phyloP scores from a whole-genome alignment of 2,113 vertebrate genomes.

The Coryphaenoides rupestris region DNA sequence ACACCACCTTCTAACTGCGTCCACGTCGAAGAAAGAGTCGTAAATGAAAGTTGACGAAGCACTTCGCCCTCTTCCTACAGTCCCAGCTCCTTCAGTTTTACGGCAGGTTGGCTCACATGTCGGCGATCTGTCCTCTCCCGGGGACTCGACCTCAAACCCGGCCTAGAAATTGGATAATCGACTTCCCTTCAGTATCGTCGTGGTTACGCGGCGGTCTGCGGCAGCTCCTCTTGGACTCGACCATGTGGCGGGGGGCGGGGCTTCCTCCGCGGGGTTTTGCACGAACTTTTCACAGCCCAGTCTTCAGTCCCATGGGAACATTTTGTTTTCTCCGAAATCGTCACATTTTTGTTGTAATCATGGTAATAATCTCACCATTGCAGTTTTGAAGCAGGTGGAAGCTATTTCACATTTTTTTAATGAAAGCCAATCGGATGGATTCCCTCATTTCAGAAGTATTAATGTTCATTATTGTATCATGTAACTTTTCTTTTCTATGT shows the following conservation, averaged over 20 bases:
- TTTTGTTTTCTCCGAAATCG: conserved; percentile 56
- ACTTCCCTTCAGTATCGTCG: conserved; percentile 53
- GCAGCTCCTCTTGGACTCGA: conserved; percentile 32
- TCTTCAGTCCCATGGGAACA: conserved; percentile 57
- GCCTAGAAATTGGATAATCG: conserved; percentile 59
- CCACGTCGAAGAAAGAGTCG: too few species aligned
- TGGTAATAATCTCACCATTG: too few species aligned
- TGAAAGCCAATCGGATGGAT: too few species aligned
- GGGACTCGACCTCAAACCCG: conserved; percentile 45
- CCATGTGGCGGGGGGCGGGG: conserved; percentile 30
- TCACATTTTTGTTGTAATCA: neutral
- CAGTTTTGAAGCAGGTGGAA: too few species aligned
- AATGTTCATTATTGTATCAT: too few species aligned
- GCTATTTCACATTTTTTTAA: too few species aligned
- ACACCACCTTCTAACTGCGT: too few species aligned
- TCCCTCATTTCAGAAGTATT: too few species aligned
- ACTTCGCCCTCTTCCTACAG: conserved; percentile 40
- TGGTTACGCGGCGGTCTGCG: conserved; percentile 52
- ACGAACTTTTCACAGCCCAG: conserved; percentile 57
- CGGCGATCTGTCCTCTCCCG: conserved; percentile 34
- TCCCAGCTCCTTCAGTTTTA: conserved; percentile 44
- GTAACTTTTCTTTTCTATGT: too few species aligned
- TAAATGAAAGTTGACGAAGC: too few species aligned
- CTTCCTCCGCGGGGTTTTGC: conserved; percentile 66
- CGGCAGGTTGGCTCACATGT: conserved; percentile 55